Base-by-base conservation (phyloP, 2,113 vertebrate genomes). In the Microtus oregoni region DNA sequence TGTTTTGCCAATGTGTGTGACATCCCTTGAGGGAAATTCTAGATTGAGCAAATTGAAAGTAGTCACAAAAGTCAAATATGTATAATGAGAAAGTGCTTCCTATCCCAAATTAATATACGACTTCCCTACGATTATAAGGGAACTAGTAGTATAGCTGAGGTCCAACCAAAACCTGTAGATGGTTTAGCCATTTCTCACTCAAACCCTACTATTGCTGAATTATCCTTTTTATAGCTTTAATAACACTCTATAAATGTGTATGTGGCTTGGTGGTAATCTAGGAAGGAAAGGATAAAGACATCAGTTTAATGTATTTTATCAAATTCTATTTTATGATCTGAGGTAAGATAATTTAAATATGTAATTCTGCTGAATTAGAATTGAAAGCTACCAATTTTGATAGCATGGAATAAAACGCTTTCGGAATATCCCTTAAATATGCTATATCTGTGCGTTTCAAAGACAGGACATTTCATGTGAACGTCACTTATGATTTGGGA, bases 271-370 rank as follows among this genome's bases (percentile, higher is more conserved):
- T 88, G 13, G 63, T 41, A 44, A 6, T 83, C 28, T 95, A 68
- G 63, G 55, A 82, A 86, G n/a, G 38, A 38, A 20, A 90, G 38
- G 13, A 79, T 72, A 87, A 63, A 55, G 83, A 35, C 19, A 52
- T 85, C 26, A 44, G n/a, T 52, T 94, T 95, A 92, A 90, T 92
- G 11, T 85, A 72, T 95, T 95, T 90, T 92, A 68, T 82, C 73
- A 94, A 86, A 89, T 96, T 55, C n/a, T 86, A 3, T 38, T 87
- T 28, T 61, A 30, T 22, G 83, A 77, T 11, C 35, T 26, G 32
- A 32, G 70, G 68, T 76, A 90, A 92, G 92, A 65, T 87, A 78
- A 65, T 86, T 91, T 91, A 19, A 91, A 94, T 93, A 65, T 86
- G 70, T 8, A 85, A 92, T 75, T 55, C 58, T 72, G 58, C 30